Evolutionary conservation across 1,140 invertebrate species (phyloP), one percentile per base, ranked within the genome.

Genomic region (Drosophila virilis): DNA sequence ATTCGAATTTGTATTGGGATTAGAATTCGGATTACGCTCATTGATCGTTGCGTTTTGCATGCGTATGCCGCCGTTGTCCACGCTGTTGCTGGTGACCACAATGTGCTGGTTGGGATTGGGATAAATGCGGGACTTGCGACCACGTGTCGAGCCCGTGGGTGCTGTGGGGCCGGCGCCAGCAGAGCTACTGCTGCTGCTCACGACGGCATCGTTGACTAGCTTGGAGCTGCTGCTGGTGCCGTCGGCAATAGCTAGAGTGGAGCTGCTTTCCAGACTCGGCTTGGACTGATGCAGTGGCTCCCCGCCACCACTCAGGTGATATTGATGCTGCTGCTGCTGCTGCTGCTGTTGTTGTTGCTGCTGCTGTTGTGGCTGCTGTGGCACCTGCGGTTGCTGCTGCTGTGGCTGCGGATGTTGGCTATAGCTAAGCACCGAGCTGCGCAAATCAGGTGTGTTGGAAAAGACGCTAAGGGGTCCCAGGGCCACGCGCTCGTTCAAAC

Each of bases 401-500:
- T 81, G 90, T 1, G 71, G 70, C 3, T 89, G 90, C 15, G 70
- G 72, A 28, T 91, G 90, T 28, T 91, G 84, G 43, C 83, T 92
- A 33, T 92, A 92, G 46, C 86, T 82, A 9, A 92, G 77, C 12
- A 92, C 91, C 6, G 91, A 92, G 12, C 68, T 85, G 38, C 91
- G 74, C 10, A 92, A 40, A 66, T 92, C 91, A 12, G 90, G 78
- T 12, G 91, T 85, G 51, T 91, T 92, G 4, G 91, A 91, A 54
- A 92, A 92, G 0, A 92, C 91, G 46, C 91, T 92, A 2, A 92
- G 68, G 9, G 91, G 91, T 12, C 91, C 91, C 50, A 94, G 74
- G 43, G 94, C 93, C 3, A 93, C 93, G 4, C 94, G 93, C 42
- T 94, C 94, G 28, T 94, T 94, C 78, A 95, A 93, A 12, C 94